These are phyloP conservation scores for Thalassophryne amazonica DNA, from an alignment of 2,797 vertebrate species.

Conservation along the genomic window DNA sequence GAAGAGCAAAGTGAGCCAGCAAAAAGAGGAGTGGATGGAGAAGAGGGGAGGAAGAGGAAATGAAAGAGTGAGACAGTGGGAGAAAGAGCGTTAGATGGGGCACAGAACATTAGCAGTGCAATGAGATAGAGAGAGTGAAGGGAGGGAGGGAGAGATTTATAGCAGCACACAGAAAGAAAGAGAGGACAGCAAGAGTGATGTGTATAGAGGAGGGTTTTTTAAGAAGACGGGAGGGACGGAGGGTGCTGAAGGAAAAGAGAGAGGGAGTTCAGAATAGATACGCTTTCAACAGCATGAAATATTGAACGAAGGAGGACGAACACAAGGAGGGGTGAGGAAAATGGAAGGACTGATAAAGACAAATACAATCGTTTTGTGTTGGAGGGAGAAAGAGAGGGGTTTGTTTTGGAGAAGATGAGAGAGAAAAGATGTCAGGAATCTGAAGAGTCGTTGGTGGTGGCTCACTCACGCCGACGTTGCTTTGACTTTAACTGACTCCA, in stretches of 20 bases:
- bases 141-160: conserved; percentile 65
- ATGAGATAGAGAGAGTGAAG: conserved; percentile 66
- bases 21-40: background rate
- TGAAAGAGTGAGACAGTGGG: conserved; percentile 38
- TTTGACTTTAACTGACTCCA: conserved; percentile 63
- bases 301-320: conserved; percentile 78
- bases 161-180: conserved; percentile 57
- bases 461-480: conserved; percentile 14
- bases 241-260: conserved; percentile 35
- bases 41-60: conserved; percentile 5
- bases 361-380: conserved; percentile 78
- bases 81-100: conserved; percentile 57
- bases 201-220: conserved; percentile 40
- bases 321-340: conserved; percentile 74
- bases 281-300: conserved; percentile 81
- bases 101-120: conserved; percentile 71
- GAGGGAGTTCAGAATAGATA: conserved; percentile 80
- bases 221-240: conserved; percentile 32
- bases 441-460: conserved; percentile 57
- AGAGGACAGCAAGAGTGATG: conserved; percentile 77
- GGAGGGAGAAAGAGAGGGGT: conserved; percentile 35
- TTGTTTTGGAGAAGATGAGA: conserved; percentile 58
- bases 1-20: conserved; percentile 44
- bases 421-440: conserved; percentile 58
- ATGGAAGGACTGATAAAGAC: conserved; percentile 82